phyloP scores from a whole-genome alignment of 2,888 invertebrate species.

The Melanotus villosus region DNA sequence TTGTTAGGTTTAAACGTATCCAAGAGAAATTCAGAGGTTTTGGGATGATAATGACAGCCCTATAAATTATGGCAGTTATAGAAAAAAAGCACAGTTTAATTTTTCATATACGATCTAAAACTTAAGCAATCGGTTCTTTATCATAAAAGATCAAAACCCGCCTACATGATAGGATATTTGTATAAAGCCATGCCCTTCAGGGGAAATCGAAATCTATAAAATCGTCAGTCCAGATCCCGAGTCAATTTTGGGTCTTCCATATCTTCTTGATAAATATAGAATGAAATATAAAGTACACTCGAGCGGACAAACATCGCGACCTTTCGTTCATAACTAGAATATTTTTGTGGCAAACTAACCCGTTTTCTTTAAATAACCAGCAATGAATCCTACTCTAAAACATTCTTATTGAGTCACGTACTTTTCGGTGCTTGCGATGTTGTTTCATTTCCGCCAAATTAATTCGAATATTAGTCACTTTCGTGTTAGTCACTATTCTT shows the following conservation, averaged over 20 bases:
- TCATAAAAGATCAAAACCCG: constrained; percentile 20
- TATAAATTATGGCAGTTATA: too few relatives aligned
- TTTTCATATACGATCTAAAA: too few relatives aligned
- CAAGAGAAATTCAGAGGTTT: too few relatives aligned
- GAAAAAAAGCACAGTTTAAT: too few relatives aligned
- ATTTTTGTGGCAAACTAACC: constrained; percentile 3
- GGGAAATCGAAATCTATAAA: constrained; percentile 27
- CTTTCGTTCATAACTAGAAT: constrained; percentile 9
- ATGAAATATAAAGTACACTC: constrained; percentile 20
- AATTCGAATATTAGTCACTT: too few relatives aligned
- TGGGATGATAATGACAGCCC: too few relatives aligned
- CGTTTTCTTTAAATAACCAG: neutral
- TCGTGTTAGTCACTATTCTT: neutral
- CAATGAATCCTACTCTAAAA: neutral
- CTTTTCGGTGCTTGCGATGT: too few relatives aligned
- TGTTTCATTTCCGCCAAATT: too few relatives aligned
- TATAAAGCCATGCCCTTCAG: constrained; percentile 16
- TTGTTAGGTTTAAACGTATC: too few relatives aligned
- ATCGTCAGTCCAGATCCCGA: constrained; percentile 21
- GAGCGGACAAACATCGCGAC: neutral
- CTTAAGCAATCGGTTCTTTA: neutral
- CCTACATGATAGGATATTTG: constrained; percentile 22
- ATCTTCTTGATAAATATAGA: constrained; percentile 9
- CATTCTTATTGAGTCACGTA: too few relatives aligned
- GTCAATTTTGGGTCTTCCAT: constrained; percentile 16